Percentiles rank a stretch among this genome's conserved stretches.
phyloP scores from a whole-genome alignment of 1,140 invertebrate species.

The Zaprionus nigranus region DNA sequence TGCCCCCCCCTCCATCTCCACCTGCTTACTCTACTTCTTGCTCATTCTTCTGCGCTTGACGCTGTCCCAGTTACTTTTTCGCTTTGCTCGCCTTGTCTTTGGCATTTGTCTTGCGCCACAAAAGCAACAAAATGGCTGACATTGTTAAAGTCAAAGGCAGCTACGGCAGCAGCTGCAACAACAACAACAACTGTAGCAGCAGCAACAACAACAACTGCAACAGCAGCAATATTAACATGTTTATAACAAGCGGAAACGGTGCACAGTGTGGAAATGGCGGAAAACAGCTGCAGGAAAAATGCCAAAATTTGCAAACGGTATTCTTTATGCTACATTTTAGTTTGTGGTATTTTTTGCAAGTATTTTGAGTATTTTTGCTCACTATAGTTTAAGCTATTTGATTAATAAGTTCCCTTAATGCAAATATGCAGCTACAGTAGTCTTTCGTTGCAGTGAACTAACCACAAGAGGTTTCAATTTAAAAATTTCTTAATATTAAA shows the following conservation, averaged over 20 bases:
- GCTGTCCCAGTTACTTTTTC: slow-evolving; percentile 31
- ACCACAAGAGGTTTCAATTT: not conserved
- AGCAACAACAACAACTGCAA: not conserved
- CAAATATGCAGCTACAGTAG: not conserved
- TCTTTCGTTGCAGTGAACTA: not conserved
- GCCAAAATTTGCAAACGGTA: not conserved
- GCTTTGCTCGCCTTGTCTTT: slow-evolving; percentile 1
- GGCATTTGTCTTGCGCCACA: slow-evolving; percentile 44
- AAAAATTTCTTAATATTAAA: not conserved
- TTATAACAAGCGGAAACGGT: slow-evolving; percentile 34
- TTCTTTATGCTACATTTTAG: not conserved
- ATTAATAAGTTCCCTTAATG: not conserved
- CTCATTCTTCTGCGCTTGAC: not conserved
- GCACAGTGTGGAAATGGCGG: slow-evolving; percentile 21
- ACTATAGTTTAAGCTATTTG: not conserved
- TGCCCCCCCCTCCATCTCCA: not conserved
- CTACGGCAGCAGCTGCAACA: slow-evolving; percentile 1
- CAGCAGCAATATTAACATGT: slow-evolving; percentile 37
- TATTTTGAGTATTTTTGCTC: not conserved
- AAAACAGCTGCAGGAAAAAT: not conserved
- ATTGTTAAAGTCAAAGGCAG: slow-evolving; percentile 67
- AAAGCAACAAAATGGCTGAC: slow-evolving; percentile 73
- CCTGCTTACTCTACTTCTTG: not conserved
- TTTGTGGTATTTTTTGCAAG: not conserved
- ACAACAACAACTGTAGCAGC: not conserved